Base-by-base conservation (phyloP, 2,888 invertebrate species). In the Callyntrura sp. region DNA sequence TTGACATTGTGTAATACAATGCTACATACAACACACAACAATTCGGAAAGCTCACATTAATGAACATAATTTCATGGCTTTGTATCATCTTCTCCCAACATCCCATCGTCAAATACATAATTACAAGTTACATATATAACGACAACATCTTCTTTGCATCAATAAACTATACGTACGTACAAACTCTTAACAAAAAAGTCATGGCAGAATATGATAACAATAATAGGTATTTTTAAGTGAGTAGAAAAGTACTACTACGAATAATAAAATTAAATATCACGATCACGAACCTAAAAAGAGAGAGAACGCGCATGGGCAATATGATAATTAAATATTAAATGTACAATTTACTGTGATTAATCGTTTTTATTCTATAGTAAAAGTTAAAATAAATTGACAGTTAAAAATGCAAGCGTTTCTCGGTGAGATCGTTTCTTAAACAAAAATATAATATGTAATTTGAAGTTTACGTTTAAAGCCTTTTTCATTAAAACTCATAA, bases 321-420 rank as follows among this genome's bases (percentile, higher is more conserved):
- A 57, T 51, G 9, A 51, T n/a, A 8, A 35, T 35, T 0, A 5
- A 45, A 9, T 20, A 45, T 17, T 20, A 0, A 73, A 76, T 14
- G 65, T 28, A 35, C 12, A 35, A 35, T 35, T 35, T 35, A 35
- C 35, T 2, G 35, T 65, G 14, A 45, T 14, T 70, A 43, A 70
- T 70, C 28, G 28, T 17, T 43, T 45, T 43, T 11, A 8, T 20
- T 12, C 35, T 70, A n/a, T n/a, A 73, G 17, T 48, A 55, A 57
- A 6, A 28, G 57, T 25, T 51, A 62, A 82, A 17, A 62, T 82
- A 84, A 55, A 82, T 62, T 3, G 70, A 60, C 55, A 85, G 78
- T 78, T 76, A 65, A 85, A 65, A 85, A 85, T 85, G 85, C 85
- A 85, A 85, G 85, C 85, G 85, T 85, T 85, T 60, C 65, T 78